Conservation (phyloP, 2,113 vertebrate genomes). For the Ondatra zibethicus region DNA sequence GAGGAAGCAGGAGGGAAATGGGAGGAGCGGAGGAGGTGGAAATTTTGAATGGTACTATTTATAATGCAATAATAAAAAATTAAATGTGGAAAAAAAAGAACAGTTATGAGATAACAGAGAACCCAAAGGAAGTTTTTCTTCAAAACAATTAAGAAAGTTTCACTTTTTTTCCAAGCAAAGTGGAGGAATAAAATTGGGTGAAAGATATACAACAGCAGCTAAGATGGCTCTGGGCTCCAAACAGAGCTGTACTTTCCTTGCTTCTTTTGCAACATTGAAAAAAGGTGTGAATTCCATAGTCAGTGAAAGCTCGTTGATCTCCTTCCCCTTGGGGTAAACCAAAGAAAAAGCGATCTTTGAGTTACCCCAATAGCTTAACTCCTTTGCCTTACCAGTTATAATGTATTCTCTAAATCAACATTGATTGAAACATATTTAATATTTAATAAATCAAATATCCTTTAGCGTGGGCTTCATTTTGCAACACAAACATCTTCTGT, state of each 20-base stretch:
- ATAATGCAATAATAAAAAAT: no score
- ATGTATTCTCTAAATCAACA: not conserved
- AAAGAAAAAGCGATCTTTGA: not conserved
- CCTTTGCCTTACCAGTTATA: not conserved
- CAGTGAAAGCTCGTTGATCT: not conserved
- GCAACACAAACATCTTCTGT: not conserved
- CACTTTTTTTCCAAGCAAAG: not conserved
- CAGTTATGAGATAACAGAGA: not conserved
- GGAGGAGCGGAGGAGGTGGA: no score
- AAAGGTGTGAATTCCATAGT: not conserved
- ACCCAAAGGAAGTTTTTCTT: not conserved
- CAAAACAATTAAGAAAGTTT: not conserved
- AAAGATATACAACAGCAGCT: not conserved
- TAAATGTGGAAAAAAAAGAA: no score
- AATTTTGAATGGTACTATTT: no score
- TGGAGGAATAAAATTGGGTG: not conserved
- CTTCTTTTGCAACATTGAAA: not conserved
- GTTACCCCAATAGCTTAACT: not conserved
- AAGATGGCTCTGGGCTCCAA: not conserved
- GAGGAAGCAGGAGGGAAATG: no score
- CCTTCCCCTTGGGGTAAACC: not conserved
- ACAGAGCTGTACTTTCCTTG: not conserved
- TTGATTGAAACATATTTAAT: conserved; percentile 3
- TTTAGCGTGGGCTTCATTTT: not conserved
- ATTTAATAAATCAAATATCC: not conserved